Percentiles rank a stretch among this genome's conserved stretches.
phyloP scores from a whole-genome alignment of 1,140 invertebrate species.

The Gonatopus flavifemur region DNA sequence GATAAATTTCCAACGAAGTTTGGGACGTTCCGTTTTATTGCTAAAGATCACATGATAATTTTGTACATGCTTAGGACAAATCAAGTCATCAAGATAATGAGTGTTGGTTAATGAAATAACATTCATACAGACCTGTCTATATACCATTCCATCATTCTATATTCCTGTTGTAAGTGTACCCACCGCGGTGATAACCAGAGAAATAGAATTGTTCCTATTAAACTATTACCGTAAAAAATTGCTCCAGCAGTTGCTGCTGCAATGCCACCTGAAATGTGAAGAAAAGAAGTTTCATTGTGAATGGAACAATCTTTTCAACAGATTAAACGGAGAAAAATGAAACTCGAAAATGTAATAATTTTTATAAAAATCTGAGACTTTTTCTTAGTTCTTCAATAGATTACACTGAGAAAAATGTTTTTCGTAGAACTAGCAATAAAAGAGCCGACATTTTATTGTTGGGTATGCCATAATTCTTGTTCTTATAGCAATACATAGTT shows the following conservation, averaged over 20 bases:
- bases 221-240: conserved; percentile 57
- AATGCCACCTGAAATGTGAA: conserved; percentile 53
- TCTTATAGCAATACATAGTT: no score
- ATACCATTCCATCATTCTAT: conserved; percentile 51
- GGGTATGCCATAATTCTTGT: no score
- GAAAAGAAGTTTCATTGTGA: no score
- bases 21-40: conserved; percentile 28
- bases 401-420: no score
- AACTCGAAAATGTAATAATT: no score
- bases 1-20: conserved; percentile 44
- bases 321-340: no score
- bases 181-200: conserved; percentile 50
- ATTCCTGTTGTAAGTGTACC: conserved; percentile 49
- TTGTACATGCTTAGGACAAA: background rate
- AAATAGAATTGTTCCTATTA: conserved; percentile 49
- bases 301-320: no score
- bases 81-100: background rate
- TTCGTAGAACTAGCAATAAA: no score
- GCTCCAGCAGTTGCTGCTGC: conserved; percentile 54
- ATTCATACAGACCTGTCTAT: conserved; percentile 43
- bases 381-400: no score
- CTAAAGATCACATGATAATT: conserved; percentile 17
- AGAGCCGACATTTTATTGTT: no score
- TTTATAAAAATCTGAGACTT: no score
- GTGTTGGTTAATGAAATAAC: background rate